These are phyloP conservation scores for Catostomus latipinnis DNA, from an alignment of 2,797 vertebrate genomes.

Conservation along the genomic window DNA sequence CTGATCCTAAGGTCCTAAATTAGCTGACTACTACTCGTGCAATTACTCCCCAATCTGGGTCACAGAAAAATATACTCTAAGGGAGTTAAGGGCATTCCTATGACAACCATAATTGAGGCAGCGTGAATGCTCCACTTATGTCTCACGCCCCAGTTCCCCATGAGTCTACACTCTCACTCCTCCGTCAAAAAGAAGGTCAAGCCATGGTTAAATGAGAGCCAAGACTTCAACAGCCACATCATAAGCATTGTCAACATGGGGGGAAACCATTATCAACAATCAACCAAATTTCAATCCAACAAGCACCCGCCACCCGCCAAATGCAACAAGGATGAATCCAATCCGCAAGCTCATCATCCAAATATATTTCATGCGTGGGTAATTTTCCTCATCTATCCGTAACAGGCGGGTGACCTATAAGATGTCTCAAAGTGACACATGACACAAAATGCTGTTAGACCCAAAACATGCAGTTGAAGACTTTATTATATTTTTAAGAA, in stretches of 20 bases:
- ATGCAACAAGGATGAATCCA: too few relatives aligned
- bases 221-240: conserved; percentile 23
- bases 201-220: background rate
- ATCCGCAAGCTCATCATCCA: background rate
- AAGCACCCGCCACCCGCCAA: too few relatives aligned
- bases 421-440: too few relatives aligned
- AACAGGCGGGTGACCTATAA: too few relatives aligned
- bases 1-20: conserved; percentile 19
- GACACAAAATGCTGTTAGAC: too few relatives aligned
- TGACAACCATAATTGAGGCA: conserved; percentile 30
- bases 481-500: too few relatives aligned
- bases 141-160: conserved; percentile 44
- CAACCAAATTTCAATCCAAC: background rate
- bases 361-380: background rate
- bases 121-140: conserved; percentile 17
- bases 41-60: conserved; percentile 15
- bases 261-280: background rate
- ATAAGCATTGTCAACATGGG: background rate
- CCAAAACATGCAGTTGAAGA: too few relatives aligned
- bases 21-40: background rate
- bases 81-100: conserved; percentile 16
- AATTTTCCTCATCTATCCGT: too few relatives aligned
- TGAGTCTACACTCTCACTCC: conserved; percentile 6
- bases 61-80: conserved; percentile 16
- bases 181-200: conserved; percentile 15